Evolutionary conservation across 2,113 vertebrate species (phyloP).

Genomic region (Uria lomvia): DNA sequence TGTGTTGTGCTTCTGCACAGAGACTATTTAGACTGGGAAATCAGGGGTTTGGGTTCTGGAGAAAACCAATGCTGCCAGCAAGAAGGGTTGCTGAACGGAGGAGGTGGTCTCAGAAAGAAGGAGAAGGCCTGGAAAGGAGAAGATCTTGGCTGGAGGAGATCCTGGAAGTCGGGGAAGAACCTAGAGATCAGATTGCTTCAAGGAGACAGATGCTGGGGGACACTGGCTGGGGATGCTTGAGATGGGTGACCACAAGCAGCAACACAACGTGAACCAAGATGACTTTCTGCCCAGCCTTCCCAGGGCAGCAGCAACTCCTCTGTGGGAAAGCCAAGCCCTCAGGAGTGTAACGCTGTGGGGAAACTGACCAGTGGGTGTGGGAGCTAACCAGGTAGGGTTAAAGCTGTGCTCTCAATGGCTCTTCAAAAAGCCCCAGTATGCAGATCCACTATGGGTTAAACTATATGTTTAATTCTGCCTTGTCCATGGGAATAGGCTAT

Average conservation of each 20-base stretch:
- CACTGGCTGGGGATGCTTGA: background rate
- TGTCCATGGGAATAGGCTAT: background rate
- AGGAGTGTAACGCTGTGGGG: fast-evolving
- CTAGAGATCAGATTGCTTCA: background rate
- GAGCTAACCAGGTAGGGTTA: background rate
- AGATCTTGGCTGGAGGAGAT: background rate
- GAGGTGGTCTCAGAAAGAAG: background rate
- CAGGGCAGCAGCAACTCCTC: background rate
- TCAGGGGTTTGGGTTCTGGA: background rate
- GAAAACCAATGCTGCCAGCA: background rate
- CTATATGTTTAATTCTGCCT: background rate
- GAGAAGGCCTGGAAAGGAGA: background rate
- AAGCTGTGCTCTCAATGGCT: background rate
- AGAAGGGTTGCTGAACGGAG: background rate
- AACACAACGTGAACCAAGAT: background rate
- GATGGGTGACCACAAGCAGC: background rate
- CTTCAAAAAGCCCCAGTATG: background rate
- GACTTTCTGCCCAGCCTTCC: background rate
- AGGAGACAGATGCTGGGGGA: background rate
- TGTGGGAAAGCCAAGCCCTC: background rate
- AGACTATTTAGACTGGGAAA: background rate
- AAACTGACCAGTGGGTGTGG: fast-evolving
- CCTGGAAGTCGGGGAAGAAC: background rate
- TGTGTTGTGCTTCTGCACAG: background rate
- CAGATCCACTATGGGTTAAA: fast-evolving